These are phyloP conservation scores for Blastomussa wellsi DNA, from an alignment of 92 coral and sea anemone genomes.

Conservation along the genomic window DNA sequence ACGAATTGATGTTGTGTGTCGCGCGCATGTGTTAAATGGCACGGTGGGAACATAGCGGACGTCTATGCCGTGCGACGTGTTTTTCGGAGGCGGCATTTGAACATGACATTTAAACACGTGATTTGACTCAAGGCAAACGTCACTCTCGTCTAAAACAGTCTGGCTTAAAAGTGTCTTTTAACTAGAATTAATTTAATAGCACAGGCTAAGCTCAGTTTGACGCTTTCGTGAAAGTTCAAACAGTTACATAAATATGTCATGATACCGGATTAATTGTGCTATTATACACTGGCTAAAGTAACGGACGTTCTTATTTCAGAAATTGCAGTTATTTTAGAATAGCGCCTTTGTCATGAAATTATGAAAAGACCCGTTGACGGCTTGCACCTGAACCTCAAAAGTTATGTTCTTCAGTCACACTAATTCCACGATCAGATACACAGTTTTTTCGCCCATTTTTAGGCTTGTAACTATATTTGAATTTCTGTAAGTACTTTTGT, in stretches of 20 bases:
- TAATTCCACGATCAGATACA: neutral
- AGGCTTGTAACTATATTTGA: neutral
- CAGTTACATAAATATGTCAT: neutral
- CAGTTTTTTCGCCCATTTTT: neutral
- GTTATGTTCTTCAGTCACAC: neutral
- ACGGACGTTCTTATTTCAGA: neutral
- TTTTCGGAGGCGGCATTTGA: constrained; percentile 17
- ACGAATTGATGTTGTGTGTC: neutral
- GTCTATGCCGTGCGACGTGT: neutral
- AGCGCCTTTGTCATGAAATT: neutral
- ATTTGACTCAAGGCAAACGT: neutral
- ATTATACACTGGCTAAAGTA: neutral
- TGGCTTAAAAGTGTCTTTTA: constrained; percentile 2
- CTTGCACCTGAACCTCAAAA: neutral
- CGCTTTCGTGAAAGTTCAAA: constrained; percentile 11
- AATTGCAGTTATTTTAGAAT: neutral
- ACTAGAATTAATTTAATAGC: neutral
- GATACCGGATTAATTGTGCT: constrained; percentile 32
- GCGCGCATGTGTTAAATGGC: constrained; percentile 14
- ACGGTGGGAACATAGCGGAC: neutral
- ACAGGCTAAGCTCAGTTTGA: neutral
- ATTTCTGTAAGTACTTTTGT: constrained; percentile 33
- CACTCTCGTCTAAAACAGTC: neutral
- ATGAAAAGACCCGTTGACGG: neutral
- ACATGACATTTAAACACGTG: neutral